Evolutionary conservation across 2,888 invertebrate species (phyloP).

Genomic region (Stenolophus ochropezus): DNA sequence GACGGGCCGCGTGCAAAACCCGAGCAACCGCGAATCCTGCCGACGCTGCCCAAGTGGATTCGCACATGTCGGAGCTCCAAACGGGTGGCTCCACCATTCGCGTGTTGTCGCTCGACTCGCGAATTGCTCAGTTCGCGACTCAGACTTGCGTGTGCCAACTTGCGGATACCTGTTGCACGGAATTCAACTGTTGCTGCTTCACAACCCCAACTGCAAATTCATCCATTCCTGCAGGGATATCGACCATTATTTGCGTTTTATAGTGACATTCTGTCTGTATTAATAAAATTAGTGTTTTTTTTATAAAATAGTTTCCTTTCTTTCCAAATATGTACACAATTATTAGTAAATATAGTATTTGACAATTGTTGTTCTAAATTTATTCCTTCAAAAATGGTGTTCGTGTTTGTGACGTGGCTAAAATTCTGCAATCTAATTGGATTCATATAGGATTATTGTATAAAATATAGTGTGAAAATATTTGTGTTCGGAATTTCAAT

Average conservation of each 20-base stretch:
- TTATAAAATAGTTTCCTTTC: no score
- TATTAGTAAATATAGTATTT: no score
- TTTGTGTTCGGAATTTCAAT: no score
- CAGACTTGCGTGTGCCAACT: neutral
- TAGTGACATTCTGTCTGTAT: no score
- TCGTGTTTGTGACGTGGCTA: no score
- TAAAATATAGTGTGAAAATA: no score
- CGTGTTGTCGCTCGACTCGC: slow-evolving; percentile 68
- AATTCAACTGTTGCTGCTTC: slow-evolving; percentile 22
- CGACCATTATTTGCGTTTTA: neutral
- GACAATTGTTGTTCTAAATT: no score
- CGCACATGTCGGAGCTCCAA: slow-evolving; percentile 40
- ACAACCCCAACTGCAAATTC: neutral
- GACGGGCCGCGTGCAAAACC: slow-evolving; percentile 70
- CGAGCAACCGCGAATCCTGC: slow-evolving; percentile 67
- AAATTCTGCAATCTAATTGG: no score
- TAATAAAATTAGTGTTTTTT: no score
- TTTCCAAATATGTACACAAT: no score
- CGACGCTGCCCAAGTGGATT: slow-evolving; percentile 45
- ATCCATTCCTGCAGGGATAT: neutral
- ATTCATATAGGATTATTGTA: no score
- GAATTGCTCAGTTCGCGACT: slow-evolving; percentile 63
- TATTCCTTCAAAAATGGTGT: no score
- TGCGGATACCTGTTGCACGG: slow-evolving; percentile 42
- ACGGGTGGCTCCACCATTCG: slow-evolving; percentile 65